A percentile compares a stretch with the other conserved stretches of the same genome.
phyloP scores from a whole-genome alignment of 2,113 vertebrate species.

The Piliocolobus tephrosceles region DNA sequence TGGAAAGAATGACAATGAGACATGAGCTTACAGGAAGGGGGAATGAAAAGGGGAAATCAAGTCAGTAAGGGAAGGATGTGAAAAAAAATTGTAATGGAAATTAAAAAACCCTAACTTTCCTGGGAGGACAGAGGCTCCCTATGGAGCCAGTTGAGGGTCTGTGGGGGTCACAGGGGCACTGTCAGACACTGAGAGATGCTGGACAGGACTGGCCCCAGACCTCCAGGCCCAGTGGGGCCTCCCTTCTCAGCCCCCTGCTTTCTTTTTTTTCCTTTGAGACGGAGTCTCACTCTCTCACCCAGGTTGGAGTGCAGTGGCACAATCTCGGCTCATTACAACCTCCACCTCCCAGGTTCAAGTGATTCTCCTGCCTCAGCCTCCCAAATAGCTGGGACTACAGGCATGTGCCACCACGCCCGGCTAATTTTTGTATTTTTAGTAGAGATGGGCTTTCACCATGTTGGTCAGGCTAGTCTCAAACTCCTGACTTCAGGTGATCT shows the following conservation, averaged over 20 bases:
- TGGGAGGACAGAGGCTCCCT: background rate
- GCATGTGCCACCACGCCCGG: too few species aligned
- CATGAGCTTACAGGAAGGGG: background rate
- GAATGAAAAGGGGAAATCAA: background rate
- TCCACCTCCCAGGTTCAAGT: too few species aligned
- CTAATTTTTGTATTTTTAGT: too few species aligned
- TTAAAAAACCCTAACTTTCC: background rate
- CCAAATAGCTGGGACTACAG: too few species aligned
- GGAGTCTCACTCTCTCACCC: too few species aligned
- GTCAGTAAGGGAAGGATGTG: background rate
- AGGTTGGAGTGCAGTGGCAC: too few species aligned
- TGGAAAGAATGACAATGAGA: slow-evolving; percentile 19
- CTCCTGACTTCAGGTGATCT: too few species aligned
- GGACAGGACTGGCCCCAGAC: rapidly evolving
- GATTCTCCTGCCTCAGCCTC: too few species aligned
- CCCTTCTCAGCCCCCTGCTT: background rate
- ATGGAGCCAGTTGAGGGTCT: background rate
- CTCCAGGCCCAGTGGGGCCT: background rate
- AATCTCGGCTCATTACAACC: too few species aligned
- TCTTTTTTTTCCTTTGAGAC: too few species aligned
- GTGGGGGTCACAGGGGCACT: rapidly evolving
- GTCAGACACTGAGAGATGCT: rapidly evolving
- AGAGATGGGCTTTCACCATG: too few species aligned
- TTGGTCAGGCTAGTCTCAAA: too few species aligned
- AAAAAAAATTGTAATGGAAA: background rate